These are phyloP conservation scores for Basileuterus tristriatus DNA, from an alignment of 2,797 vertebrate species.

Conservation along the genomic window DNA sequence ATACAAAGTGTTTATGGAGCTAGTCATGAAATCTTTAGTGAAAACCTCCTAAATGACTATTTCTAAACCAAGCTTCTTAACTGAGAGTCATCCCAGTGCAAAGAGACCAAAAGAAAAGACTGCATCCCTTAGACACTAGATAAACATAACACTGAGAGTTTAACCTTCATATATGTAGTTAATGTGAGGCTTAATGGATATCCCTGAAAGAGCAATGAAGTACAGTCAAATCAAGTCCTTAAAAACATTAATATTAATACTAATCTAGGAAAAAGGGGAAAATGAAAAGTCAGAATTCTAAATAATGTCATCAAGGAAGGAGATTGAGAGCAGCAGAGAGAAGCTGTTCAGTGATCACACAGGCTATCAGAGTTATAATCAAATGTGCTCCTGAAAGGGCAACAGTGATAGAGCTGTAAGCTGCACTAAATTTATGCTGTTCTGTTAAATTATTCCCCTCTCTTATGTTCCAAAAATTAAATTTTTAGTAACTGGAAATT, in stretches of 20 bases:
- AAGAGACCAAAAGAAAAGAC: neutral
- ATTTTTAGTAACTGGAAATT: neutral
- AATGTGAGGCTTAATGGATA: neutral
- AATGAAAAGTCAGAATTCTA: conserved; percentile 18
- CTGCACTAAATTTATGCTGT: neutral
- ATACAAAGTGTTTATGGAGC: neutral
- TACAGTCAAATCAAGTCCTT: neutral
- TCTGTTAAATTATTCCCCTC: neutral
- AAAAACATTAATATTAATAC: neutral
- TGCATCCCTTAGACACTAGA: neutral
- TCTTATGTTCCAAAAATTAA: conserved; percentile 3
- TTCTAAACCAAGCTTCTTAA: neutral
- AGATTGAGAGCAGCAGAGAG: neutral
- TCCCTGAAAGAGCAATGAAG: neutral
- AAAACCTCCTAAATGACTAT: neutral
- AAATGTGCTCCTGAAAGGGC: neutral
- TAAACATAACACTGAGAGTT: neutral
- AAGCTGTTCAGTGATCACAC: neutral
- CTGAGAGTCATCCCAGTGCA: neutral
- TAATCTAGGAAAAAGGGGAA: neutral
- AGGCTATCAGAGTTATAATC: neutral
- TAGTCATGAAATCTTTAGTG: neutral
- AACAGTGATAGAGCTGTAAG: neutral
- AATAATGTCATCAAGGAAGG: neutral
- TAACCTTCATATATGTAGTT: neutral